Evolutionary conservation across 2,888 invertebrate genomes (phyloP).

Genomic region (Oegoconia quadripuncta): DNA sequence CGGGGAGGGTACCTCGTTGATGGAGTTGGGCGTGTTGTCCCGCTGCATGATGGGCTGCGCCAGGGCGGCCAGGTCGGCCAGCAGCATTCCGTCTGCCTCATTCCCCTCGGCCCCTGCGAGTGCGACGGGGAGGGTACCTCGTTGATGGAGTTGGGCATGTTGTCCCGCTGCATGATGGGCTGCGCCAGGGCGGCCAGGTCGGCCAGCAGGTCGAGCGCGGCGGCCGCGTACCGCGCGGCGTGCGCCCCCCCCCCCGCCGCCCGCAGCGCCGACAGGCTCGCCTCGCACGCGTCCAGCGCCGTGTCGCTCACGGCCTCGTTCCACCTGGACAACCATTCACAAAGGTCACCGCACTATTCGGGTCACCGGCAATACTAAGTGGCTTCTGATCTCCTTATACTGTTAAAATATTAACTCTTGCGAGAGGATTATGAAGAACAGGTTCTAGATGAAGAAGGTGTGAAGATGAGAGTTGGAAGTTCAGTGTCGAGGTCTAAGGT

Average conservation of each 20-base stretch:
- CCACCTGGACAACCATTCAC: conserved; percentile 35
- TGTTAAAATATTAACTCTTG: no score
- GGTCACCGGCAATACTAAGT: no score
- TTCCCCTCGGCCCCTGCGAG: background rate
- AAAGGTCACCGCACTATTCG: no score
- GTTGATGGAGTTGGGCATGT: conserved; percentile 63
- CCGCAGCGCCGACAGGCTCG: conserved; percentile 56
- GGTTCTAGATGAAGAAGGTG: no score
- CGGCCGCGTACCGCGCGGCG: conserved; percentile 39
- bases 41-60: conserved; percentile 53
- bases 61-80: conserved; percentile 56
- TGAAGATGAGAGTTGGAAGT: no score
- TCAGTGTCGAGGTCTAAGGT: no score
- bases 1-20: conserved; percentile 53
- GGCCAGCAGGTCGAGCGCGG: conserved; percentile 50
- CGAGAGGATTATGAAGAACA: no score
- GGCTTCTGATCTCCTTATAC: no score
- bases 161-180: conserved; percentile 55
- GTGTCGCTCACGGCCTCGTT: conserved; percentile 56
- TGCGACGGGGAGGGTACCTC: conserved; percentile 47
- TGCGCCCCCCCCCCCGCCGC: conserved; percentile 54
- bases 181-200: conserved; percentile 53
- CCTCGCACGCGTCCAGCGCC: conserved; percentile 67
- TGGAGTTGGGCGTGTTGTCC: conserved; percentile 61
- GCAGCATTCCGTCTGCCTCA: background rate